Evolutionary conservation across 2,797 vertebrate genomes (phyloP), one percentile per base, ranked within the genome.

Genomic region (Alca torda): DNA sequence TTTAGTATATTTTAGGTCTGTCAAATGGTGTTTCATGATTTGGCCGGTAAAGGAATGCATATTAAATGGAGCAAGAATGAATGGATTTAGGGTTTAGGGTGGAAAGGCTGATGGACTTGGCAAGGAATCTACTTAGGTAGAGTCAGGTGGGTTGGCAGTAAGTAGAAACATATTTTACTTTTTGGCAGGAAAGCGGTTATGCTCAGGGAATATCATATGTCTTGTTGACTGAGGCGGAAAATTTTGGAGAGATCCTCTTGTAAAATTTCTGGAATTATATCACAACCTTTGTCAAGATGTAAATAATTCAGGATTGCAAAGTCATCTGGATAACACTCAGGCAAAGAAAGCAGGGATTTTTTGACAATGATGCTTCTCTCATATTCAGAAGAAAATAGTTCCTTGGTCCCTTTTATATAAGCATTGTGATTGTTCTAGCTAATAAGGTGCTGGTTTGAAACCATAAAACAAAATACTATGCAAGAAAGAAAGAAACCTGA

Each of bases 221-320:
- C 88, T 83, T 89, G 77, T 85, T 89, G 96, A 96, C 86, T 89
- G 94, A 95, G 88, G 90, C 94, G 81, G 94, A 95, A 96, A 94
- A 92, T 93, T 92, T 93, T 95, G 19, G 86, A 89, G 60, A 84
- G 8, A 94, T 45, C 8, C 31, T 82, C 75, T 95, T 96, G 86
- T 83, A 95, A 90, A 93, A 92, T 76, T 95, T 95, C 72, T 94
- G 84, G 88, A 90, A 93, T 95, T 83, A 85, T 87, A 80, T 95
- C 81, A 54, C 56, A 84, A 45, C 48, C 46, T 95, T 93, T 93
- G 81, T 94, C 51, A 85, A 89, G 46, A 72, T 60, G 67, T 95
- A 65, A 92, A 85, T 94, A 95, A 87, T 88, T 89, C 35, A 81
- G 59, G 43, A 67, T 93, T 89, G 75, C 33, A 68, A 84, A 91